Percentiles rank a stretch among this genome's conserved stretches.
These are phyloP conservation scores for Plectropomus leopardus DNA, from an alignment of 2,113 vertebrate species.

Conservation along the genomic window DNA sequence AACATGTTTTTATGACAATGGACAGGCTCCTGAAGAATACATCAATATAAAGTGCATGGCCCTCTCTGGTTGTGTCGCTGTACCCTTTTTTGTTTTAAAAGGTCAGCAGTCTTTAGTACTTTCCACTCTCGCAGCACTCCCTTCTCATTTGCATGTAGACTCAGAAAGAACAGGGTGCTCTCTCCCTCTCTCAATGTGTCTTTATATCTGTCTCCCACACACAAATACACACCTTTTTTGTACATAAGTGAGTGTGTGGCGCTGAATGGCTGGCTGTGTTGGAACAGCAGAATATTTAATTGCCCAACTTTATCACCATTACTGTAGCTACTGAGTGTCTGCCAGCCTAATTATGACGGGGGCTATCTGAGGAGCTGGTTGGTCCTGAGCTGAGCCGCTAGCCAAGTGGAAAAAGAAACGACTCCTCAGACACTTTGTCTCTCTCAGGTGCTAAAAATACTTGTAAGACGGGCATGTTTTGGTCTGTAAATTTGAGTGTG, in stretches of 20 bases:
- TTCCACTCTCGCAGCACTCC: conserved; percentile 23
- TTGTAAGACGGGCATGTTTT: background rate
- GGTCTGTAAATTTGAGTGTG: conserved; percentile 8
- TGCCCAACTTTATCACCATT: conserved; percentile 75
- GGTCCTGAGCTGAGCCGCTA: conserved; percentile 31
- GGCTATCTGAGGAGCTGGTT: conserved; percentile 44
- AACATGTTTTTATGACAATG: conserved; percentile 29
- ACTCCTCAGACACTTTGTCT: conserved; percentile 43
- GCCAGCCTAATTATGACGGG: conserved; percentile 64
- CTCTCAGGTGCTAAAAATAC: conserved; percentile 57
- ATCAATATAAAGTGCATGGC: conserved; percentile 25
- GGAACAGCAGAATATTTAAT: conserved; percentile 67
- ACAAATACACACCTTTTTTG: conserved; percentile 33
- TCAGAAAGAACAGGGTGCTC: conserved; percentile 37
- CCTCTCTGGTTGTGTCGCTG: conserved; percentile 29
- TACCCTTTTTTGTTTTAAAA: conserved; percentile 62
- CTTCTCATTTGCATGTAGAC: conserved; percentile 59
- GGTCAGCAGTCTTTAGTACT: conserved; percentile 71
- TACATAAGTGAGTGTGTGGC: conserved; percentile 17
- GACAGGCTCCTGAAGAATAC: conserved; percentile 25
- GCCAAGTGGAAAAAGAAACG: conserved; percentile 49
- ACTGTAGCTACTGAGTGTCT: conserved; percentile 64
- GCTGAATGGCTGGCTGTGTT: conserved; percentile 12
- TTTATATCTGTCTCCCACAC: conserved; percentile 36
- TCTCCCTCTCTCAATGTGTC: conserved; percentile 17